These are phyloP conservation scores for Saccopteryx leptura DNA, from an alignment of 2,113 vertebrate species.

Conservation along the genomic window DNA sequence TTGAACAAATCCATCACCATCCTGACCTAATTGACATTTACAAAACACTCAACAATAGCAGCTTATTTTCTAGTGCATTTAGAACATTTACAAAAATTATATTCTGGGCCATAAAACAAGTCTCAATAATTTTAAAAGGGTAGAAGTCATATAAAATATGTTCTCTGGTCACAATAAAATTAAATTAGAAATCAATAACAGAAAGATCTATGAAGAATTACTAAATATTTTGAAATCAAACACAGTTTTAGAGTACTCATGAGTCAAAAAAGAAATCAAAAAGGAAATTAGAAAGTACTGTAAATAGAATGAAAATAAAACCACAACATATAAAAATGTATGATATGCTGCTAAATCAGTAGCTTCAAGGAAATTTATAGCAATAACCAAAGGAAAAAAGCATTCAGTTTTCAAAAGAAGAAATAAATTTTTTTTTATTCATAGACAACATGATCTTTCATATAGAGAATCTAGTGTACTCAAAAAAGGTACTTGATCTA, in stretches of 20 bases:
- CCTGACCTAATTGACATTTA: not conserved
- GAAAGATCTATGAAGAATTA: not conserved
- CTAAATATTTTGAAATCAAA: slow-evolving; percentile 8
- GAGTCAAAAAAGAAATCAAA: not conserved
- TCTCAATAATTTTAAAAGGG: not conserved
- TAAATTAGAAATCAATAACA: not conserved
- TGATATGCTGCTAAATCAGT: not conserved
- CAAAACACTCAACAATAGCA: not conserved
- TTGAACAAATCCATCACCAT: not conserved
- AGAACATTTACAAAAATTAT: not conserved
- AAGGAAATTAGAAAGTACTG: not conserved
- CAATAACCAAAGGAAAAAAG: not conserved
- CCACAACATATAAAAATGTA: not conserved
- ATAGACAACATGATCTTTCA: not conserved
- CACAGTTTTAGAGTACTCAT: not conserved
- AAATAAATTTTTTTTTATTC: not conserved
- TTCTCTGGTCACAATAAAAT: not conserved
- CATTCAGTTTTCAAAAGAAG: not conserved
- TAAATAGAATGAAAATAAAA: slow-evolving; percentile 51
- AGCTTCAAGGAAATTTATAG: not conserved
- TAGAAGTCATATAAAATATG: not conserved
- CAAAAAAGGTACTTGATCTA: not conserved
- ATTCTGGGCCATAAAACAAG: slow-evolving; percentile 6
- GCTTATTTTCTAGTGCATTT: not conserved
- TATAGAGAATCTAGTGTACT: not conserved